Evolutionary conservation across 2,113 vertebrate species (phyloP).

Genomic region (Pluvianellus socialis): DNA sequence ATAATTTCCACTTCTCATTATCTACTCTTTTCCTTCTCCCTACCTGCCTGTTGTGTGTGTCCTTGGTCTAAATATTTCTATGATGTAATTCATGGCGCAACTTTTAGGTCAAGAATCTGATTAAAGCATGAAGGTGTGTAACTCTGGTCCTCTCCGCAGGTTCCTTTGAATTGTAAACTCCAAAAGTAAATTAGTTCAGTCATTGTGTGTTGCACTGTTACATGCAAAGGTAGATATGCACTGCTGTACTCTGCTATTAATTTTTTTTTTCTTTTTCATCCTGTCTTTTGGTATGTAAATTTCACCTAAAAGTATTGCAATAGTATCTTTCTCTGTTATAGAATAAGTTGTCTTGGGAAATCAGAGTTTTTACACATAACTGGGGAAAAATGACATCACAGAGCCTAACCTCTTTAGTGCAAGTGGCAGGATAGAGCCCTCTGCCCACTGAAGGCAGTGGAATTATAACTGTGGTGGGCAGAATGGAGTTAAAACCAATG

Average conservation of each 20-base stretch:
- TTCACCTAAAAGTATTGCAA: not conserved
- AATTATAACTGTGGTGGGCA: not conserved
- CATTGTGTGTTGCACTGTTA: not conserved
- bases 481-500: not conserved
- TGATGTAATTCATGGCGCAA: not conserved
- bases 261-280: not conserved
- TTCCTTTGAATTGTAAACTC: not conserved
- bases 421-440: not conserved
- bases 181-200: not conserved
- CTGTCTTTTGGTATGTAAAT: not conserved
- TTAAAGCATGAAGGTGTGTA: not conserved
- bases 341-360: not conserved
- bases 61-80: not conserved
- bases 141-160: not conserved
- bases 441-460: not conserved
- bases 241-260: not conserved
- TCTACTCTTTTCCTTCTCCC: not conserved
- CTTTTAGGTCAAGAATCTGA: not conserved
- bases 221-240: not conserved
- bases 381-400: not conserved
- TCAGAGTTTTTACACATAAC: not conserved
- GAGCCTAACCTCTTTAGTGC: not conserved
- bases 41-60: not conserved
- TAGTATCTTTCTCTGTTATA: not conserved
- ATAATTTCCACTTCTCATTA: not conserved